Evolutionary conservation across 2,888 invertebrate genomes (phyloP).

Genomic region (Leucania comma): DNA sequence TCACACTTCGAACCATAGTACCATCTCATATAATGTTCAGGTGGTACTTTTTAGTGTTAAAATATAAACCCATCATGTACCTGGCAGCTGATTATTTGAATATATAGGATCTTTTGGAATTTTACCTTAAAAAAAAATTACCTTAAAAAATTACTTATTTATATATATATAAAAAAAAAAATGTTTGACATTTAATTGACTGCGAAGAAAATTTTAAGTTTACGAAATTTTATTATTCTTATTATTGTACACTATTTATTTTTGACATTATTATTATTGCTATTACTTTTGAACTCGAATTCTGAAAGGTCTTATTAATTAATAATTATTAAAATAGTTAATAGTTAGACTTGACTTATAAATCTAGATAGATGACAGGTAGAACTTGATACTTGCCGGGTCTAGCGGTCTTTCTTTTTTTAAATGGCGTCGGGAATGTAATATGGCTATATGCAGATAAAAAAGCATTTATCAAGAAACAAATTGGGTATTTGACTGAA

Average conservation of each 20-base stretch:
- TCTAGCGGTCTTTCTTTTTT: conserved; percentile 29
- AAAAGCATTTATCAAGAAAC: conserved; percentile 20
- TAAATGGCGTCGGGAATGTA: conserved; percentile 13
- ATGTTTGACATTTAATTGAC: conserved; percentile 7
- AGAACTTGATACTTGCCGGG: conserved; percentile 37
- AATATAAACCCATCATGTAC: conserved; percentile 26
- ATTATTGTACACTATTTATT: background rate
- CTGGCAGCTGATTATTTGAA: conserved; percentile 45
- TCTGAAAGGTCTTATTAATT: conserved; percentile 51
- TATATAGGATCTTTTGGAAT: conserved; percentile 50
- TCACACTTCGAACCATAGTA: conserved; percentile 12
- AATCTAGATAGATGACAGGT: conserved; percentile 48
- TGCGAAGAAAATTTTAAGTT: background rate
- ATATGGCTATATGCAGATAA: conserved; percentile 5
- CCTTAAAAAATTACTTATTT: conserved; percentile 16
- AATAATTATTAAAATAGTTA: conserved; percentile 31
- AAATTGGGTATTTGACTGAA: too few species aligned
- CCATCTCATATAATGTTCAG: conserved; percentile 22
- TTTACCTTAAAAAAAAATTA: background rate
- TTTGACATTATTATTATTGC: conserved; percentile 36
- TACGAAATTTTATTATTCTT: background rate
- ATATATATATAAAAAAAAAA: background rate
- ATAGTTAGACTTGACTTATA: conserved; percentile 45
- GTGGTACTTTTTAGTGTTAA: conserved; percentile 41
- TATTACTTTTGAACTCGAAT: conserved; percentile 33